Base-by-base conservation (phyloP, 2,888 invertebrate genomes). In the Agapostemon virescens region DNA sequence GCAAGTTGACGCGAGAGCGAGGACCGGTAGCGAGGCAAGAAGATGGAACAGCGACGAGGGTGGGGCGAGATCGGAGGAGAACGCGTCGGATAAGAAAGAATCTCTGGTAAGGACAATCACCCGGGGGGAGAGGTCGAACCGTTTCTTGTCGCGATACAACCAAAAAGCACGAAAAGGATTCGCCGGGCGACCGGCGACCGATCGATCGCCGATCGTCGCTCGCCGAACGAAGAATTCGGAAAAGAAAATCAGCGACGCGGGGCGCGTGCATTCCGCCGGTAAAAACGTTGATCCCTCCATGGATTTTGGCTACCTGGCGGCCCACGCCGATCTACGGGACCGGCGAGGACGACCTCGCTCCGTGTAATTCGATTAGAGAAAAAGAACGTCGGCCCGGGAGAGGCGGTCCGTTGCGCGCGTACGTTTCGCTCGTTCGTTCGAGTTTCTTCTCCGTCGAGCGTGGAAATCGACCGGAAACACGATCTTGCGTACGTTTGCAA, bases 11-110 rank as follows among this genome's bases (percentile, higher is more conserved):
- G 26, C 55, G 55, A 55, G 42, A 42, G 15, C 15, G 15, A 15
- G 26, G 15, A 15, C 55, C 6, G 11, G 55, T 26, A 55, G 26
- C 55, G 55, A 26, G 26, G 55, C 7, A 55, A 26, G 55, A 55
- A 55, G 55, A 26, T 26, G 26, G 55, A 55, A 23, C 15, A 55
- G 26, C 26, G 42, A 2, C 20, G 45, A 13, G 26, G 20, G 55
- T 2, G 20, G 30, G n/a, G 15, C 11, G 11, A 7, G 13, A 63
- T 55, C 55, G 55, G 61, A 67, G 40, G 49, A n/a, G 20, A 78
- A 79, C 79, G 81, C 69, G 70, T 55, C 69, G 82, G 82, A 82
- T 82, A 79, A 84, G 83, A 83, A 83, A 84, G 83, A 82, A 84
- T 83, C 83, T 74, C 55, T 72, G 69, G 68, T 66, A 77, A 83